Evolutionary conservation across 2,797 vertebrate genomes (phyloP).

Genomic region (Tympanoctomys barrerae): DNA sequence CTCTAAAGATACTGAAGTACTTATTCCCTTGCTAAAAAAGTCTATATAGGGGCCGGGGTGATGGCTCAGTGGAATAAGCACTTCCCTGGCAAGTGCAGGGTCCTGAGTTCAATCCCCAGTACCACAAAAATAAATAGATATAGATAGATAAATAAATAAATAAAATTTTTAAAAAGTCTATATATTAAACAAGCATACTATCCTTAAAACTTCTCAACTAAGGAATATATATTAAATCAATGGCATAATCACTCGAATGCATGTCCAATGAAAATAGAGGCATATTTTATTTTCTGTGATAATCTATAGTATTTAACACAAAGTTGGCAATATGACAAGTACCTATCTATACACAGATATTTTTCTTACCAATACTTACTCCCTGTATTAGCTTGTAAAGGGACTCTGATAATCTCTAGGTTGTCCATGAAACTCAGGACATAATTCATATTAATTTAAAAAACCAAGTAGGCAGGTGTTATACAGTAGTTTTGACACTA

Average conservation of each 20-base stretch:
- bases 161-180: not conserved
- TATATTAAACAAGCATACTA: slow-evolving; percentile 34
- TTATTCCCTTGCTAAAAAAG: slow-evolving; percentile 29
- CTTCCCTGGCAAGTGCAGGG: no score
- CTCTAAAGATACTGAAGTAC: slow-evolving; percentile 43
- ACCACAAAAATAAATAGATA: no score
- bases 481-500: slow-evolving; percentile 55
- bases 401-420: slow-evolving; percentile 36
- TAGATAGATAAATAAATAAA: no score
- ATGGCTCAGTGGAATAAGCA: no score
- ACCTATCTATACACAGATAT: slow-evolving; percentile 21
- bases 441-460: slow-evolving; percentile 27
- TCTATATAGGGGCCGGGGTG: not conserved
- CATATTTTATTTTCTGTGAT: slow-evolving; percentile 19
- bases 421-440: slow-evolving; percentile 23
- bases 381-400: slow-evolving; percentile 29
- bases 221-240: slow-evolving; percentile 65
- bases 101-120: no score
- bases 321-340: slow-evolving; percentile 20
- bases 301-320: slow-evolving; percentile 49
- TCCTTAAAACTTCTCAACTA: slow-evolving; percentile 31
- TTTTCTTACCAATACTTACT: slow-evolving; percentile 61
- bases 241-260: not conserved
- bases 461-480: slow-evolving; percentile 18
- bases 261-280: slow-evolving; percentile 38